These are phyloP conservation scores for Lochmaea capreae DNA, from an alignment of 2,888 invertebrate species.

Conservation along the genomic window DNA sequence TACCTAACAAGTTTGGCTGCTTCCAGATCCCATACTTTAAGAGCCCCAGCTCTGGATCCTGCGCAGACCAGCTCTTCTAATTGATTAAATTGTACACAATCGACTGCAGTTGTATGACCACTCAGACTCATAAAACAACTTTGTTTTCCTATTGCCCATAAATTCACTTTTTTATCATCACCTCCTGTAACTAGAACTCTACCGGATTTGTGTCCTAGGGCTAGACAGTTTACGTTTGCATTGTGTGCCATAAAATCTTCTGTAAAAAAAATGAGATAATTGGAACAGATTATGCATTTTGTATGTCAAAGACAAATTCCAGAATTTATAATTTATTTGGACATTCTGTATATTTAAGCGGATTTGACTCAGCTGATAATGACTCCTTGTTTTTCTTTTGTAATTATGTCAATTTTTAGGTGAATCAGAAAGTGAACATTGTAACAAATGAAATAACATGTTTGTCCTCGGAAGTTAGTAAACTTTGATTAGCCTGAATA, in stretches of 20 bases:
- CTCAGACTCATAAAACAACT: slow-evolving; percentile 96
- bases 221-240: slow-evolving; percentile 88
- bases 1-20: slow-evolving; percentile 83
- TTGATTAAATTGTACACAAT: slow-evolving; percentile 94
- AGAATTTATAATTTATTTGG: too few relatives aligned
- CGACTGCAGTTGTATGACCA: slow-evolving; percentile 93
- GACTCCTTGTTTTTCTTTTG: too few relatives aligned
- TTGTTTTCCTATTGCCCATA: slow-evolving; percentile 96
- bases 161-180: slow-evolving; percentile 96
- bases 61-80: slow-evolving; percentile 95
- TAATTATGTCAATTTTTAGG: background rate
- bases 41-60: slow-evolving; percentile 91
- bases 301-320: too few relatives aligned
- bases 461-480: background rate
- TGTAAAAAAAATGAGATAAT: slow-evolving; percentile 69
- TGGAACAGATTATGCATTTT: too few relatives aligned
- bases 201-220: slow-evolving; percentile 91
- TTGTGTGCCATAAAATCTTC: slow-evolving; percentile 91
- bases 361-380: too few relatives aligned
- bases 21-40: slow-evolving; percentile 71
- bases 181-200: slow-evolving; percentile 94
- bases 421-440: background rate
- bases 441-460: background rate
- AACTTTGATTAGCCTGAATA: background rate
- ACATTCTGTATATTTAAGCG: too few relatives aligned